Conservation (phyloP, 2,888 invertebrate genomes). For the Nomada fabriciana region DNA sequence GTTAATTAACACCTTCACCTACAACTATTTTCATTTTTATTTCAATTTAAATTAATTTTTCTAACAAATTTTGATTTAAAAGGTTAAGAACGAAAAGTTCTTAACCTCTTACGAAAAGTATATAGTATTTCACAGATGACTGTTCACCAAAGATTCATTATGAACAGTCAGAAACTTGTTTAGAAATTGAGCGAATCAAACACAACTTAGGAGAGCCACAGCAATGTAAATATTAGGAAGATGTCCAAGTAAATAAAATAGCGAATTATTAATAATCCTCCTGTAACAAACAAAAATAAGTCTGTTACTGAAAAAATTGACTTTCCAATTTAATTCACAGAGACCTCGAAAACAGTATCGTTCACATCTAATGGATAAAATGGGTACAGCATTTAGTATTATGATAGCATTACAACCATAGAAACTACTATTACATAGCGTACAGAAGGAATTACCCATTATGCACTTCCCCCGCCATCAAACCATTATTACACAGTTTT, state of each 20-base stretch:
- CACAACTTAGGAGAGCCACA: background rate
- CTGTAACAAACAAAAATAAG: background rate
- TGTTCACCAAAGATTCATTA: background rate
- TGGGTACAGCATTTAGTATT: no score
- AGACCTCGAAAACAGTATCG: background rate
- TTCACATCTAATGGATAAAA: background rate
- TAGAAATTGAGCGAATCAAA: conserved; percentile 1
- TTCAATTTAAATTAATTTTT: no score
- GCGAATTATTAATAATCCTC: background rate
- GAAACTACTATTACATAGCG: background rate
- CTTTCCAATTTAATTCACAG: background rate
- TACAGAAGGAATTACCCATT: no score
- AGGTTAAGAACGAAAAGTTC: no score
- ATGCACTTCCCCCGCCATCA: no score
- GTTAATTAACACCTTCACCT: no score
- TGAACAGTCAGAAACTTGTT: background rate
- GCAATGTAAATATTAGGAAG: background rate
- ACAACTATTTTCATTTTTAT: no score
- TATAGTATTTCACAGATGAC: no score
- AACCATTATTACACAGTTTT: no score
- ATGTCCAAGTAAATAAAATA: background rate
- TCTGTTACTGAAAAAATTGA: background rate
- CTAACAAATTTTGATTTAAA: no score
- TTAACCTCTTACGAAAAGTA: no score
- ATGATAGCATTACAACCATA: background rate